Evolutionary conservation across 1,140 invertebrate genomes (phyloP).

Genomic region (Phocides pigmalion): DNA sequence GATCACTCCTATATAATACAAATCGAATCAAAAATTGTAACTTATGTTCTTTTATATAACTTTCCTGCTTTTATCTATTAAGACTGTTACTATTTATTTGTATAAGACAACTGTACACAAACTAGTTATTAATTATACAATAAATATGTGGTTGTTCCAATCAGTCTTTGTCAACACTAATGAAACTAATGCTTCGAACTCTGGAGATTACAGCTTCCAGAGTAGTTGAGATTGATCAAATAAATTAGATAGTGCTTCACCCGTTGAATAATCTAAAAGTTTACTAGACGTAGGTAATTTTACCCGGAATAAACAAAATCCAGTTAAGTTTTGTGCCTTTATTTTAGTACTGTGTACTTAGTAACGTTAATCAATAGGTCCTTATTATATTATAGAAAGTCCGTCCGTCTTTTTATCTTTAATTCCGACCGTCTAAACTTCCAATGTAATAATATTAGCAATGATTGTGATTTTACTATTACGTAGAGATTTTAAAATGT

Average conservation of each 20-base stretch:
- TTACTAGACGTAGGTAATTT: not conserved
- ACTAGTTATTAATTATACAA: conserved; percentile 2
- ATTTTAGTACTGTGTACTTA: too few species aligned
- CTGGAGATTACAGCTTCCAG: not conserved
- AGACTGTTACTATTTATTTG: not conserved
- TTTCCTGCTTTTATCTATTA: not conserved
- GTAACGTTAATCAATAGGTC: too few species aligned
- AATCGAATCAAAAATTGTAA: too few species aligned
- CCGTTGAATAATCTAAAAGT: not conserved
- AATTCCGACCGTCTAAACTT: too few species aligned
- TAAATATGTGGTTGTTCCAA: conserved; percentile 14
- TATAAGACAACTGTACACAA: not conserved
- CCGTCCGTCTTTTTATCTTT: too few species aligned
- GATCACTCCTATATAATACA: too few species aligned
- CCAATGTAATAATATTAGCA: too few species aligned
- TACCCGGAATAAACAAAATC: not conserved
- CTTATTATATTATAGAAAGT: too few species aligned
- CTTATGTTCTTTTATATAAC: too few species aligned
- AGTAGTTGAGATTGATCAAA: conserved; percentile 25
- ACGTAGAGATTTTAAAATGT: too few species aligned
- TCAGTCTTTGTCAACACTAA: conserved; percentile 32
- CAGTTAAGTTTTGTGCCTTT: not conserved
- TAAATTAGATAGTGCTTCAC: conserved; percentile 20
- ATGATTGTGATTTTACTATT: too few species aligned
- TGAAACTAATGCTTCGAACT: conserved; percentile 27